These are phyloP conservation scores for Sclerurus mexicanus DNA, from an alignment of 2,113 vertebrate species.

Conservation along the genomic window DNA sequence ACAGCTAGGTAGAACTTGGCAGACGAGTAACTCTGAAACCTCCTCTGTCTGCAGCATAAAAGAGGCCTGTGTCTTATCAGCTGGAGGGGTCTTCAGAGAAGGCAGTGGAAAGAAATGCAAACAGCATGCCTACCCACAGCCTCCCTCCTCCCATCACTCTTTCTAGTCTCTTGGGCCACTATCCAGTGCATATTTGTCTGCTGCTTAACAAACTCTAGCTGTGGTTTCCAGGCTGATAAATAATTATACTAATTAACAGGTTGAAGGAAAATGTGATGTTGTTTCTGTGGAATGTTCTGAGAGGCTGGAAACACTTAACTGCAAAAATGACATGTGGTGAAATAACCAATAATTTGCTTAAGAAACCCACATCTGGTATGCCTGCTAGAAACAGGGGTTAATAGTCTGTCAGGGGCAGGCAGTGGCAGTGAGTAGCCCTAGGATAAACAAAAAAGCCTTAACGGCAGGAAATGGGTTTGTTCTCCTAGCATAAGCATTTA, in stretches of 20 bases:
- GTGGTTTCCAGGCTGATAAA: conserved; percentile 80
- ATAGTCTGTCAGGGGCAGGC: conserved; percentile 83
- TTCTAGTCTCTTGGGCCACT: conserved; percentile 15
- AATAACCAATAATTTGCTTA: conserved; percentile 91
- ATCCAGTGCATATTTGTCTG: conserved; percentile 22
- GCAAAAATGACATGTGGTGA: conserved; percentile 85
- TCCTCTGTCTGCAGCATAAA: not conserved
- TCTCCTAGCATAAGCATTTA: conserved; percentile 89
- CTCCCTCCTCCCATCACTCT: conserved; percentile 5
- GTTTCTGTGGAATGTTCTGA: conserved; percentile 86
- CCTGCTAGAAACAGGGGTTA: conserved; percentile 86
- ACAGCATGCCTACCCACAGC: conserved; percentile 18
- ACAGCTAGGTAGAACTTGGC: not conserved
- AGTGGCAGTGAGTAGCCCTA: conserved; percentile 81
- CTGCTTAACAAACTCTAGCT: conserved; percentile 71
- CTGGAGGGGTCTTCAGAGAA: not conserved
- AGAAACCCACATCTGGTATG: conserved; percentile 91
- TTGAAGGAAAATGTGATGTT: conserved; percentile 88
- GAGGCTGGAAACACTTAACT: conserved; percentile 93
- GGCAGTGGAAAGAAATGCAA: not conserved
- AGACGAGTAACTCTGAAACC: not conserved
- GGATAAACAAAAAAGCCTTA: conserved; percentile 90
- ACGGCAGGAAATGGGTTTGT: conserved; percentile 91
- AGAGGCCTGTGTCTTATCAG: not conserved
- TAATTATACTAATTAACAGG: conserved; percentile 87